Evolutionary conservation across 2,888 invertebrate genomes (phyloP), one percentile per base, ranked within the genome.

Genomic region (Furcula furcula): DNA sequence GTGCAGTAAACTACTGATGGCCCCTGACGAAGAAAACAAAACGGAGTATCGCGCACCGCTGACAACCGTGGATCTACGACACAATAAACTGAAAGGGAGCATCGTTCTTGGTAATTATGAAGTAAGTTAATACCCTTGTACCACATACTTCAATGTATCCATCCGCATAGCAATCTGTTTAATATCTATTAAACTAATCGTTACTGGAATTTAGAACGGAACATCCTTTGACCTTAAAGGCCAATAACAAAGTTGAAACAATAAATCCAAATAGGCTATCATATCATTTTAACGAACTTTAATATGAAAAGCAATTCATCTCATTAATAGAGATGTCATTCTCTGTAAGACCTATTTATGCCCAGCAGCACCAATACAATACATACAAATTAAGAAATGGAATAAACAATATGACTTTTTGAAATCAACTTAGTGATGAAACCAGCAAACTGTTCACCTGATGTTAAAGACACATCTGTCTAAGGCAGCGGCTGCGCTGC

Each of bases 81-180:
- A 94, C 46, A 95, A 95, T 76, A 91, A 93, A 47, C 82, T 95
- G 15, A 95, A 95, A 76, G 95, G 95, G 36, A 95, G 93, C 80
- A 95, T 96, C 46, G 93, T 95, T 52, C 91, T 96, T 31, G 95
- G 95, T 35, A 95, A 95, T 75, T 95, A 95, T 78, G 95, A 94
- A 74, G 95, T 95, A 89, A 91, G 91, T 81, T 4, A 7, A 22
- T 11, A 26, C 30, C 20, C 29, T 26, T 19, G 26, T 5, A 18
- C 4, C 6, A n/a, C 1, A 14, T 26, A 6, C n/a, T 1, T 7
- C 19, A 11, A n/a, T n/a, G n/a, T n/a, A n/a, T n/a, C n/a, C 5
- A 7, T 7, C 1, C n/a, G 14, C 26, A 14, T 26, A n/a, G 10
- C 4, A 0, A 20, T 4, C 1, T 21, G 21, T 10, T 21, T 10